phyloP scores from a whole-genome alignment of 2,797 vertebrate species.

The Spinibarbus caldwelli region DNA sequence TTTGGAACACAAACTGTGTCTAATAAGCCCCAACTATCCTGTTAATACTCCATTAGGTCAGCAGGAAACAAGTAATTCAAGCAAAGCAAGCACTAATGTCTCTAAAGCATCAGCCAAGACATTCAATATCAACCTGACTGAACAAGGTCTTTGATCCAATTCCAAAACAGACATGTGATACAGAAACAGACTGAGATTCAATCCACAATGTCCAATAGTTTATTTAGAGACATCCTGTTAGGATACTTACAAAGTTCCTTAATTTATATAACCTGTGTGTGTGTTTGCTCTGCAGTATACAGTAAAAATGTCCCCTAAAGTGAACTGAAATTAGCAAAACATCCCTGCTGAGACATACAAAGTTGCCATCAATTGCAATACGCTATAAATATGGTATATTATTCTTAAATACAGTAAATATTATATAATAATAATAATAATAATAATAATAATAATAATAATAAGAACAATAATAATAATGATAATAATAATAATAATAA shows the following conservation, averaged over 20 bases:
- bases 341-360: not conserved
- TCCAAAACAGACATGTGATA: conserved; percentile 42
- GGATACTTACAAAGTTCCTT: not conserved
- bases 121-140: conserved; percentile 48
- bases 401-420: too few relatives aligned
- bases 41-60: conserved; percentile 41
- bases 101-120: conserved; percentile 30
- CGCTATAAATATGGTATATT: not conserved
- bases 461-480: too few relatives aligned
- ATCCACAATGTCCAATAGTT: conserved; percentile 35
- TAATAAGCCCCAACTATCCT: conserved; percentile 36
- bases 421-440: too few relatives aligned
- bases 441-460: too few relatives aligned
- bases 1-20: conserved; percentile 29
- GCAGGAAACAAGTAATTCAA: conserved; percentile 48
- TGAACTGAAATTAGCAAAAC: not conserved
- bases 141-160: conserved; percentile 31
- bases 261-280: not conserved
- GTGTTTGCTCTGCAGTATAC: not conserved
- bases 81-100: conserved; percentile 42
- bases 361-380: not conserved
- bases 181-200: conserved; percentile 18
- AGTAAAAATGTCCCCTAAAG: not conserved
- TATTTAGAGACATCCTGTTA: conserved; percentile 40
- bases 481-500: too few relatives aligned